phyloP scores from a whole-genome alignment of 2,113 vertebrate genomes.

The Otis tarda region DNA sequence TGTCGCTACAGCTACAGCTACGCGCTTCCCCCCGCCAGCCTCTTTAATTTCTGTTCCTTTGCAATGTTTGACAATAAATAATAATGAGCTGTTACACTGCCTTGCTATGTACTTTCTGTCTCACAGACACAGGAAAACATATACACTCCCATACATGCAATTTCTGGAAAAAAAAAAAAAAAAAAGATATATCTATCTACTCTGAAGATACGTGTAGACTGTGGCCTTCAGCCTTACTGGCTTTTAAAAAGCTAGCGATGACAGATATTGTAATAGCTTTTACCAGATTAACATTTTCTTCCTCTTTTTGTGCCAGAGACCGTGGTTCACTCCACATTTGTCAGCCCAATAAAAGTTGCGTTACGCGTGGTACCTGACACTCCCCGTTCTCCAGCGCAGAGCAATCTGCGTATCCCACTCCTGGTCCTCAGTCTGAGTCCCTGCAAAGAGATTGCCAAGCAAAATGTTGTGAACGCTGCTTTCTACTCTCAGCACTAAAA shows the following conservation, averaged over 20 bases:
- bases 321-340: neutral
- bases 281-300: neutral
- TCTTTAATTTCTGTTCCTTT: slow-evolving; percentile 58
- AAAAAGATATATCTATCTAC: neutral
- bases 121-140: neutral
- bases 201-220: neutral
- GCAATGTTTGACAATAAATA: slow-evolving; percentile 7
- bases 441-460: slow-evolving; percentile 13
- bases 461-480: neutral
- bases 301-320: neutral
- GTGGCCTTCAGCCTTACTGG: neutral
- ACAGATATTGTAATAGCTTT: neutral
- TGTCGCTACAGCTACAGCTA: slow-evolving; percentile 29
- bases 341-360: neutral
- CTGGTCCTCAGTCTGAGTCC: neutral
- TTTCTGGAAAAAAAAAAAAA: neutral
- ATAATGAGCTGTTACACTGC: slow-evolving; percentile 34
- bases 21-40: neutral
- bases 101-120: neutral
- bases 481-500: neutral
- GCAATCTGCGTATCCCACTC: slow-evolving; percentile 1
- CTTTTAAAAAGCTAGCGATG: neutral
- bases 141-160: neutral
- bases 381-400: neutral
- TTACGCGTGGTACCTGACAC: neutral